Conservation (phyloP, 2,888 invertebrate species). For the Drosophila ezoana region DNA sequence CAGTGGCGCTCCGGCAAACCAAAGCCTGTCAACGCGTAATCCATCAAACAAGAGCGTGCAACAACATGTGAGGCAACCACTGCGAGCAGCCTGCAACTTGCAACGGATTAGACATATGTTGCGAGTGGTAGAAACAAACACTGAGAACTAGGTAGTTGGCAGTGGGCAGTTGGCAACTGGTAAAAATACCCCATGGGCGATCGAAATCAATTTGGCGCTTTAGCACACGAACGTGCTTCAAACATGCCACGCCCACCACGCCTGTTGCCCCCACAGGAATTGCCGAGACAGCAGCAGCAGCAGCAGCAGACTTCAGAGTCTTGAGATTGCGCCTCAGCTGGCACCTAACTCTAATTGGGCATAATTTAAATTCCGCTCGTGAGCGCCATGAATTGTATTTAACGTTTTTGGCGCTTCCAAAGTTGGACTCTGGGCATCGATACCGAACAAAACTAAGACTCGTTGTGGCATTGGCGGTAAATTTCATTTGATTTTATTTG, state of each 20-base stretch:
- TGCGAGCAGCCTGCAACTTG: constrained; percentile 21
- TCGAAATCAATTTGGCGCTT: constrained; percentile 81
- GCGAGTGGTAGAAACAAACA: constrained; percentile 53
- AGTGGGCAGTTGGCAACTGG: constrained; percentile 11
- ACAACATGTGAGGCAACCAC: constrained; percentile 53
- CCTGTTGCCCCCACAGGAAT: constrained; percentile 64
- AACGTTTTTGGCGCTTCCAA: constrained; percentile 81
- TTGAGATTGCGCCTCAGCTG: constrained; percentile 40
- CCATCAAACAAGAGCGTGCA: constrained; percentile 73
- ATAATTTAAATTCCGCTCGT: constrained; percentile 84
- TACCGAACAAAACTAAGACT: constrained; percentile 15
- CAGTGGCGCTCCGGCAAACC: constrained; percentile 67
- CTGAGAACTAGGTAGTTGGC: constrained; percentile 24
- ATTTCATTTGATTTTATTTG: constrained; percentile 79
- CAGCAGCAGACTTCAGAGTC: constrained; percentile 10
- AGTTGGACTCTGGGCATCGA: constrained; percentile 54
- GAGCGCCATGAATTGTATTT: constrained; percentile 82
- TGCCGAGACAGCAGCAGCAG: constrained; percentile 17
- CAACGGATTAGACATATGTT: constrained; percentile 23
- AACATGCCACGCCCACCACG: constrained; percentile 70
- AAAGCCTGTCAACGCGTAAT: constrained; percentile 82
- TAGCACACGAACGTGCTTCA: constrained; percentile 74
- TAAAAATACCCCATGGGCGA: constrained; percentile 70
- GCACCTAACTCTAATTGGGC: constrained; percentile 83
- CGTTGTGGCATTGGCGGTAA: constrained; percentile 66